Evolutionary conservation across 2,888 invertebrate species (phyloP), one percentile per base, ranked within the genome.

Genomic region (Allophyes oxyacanthae): DNA sequence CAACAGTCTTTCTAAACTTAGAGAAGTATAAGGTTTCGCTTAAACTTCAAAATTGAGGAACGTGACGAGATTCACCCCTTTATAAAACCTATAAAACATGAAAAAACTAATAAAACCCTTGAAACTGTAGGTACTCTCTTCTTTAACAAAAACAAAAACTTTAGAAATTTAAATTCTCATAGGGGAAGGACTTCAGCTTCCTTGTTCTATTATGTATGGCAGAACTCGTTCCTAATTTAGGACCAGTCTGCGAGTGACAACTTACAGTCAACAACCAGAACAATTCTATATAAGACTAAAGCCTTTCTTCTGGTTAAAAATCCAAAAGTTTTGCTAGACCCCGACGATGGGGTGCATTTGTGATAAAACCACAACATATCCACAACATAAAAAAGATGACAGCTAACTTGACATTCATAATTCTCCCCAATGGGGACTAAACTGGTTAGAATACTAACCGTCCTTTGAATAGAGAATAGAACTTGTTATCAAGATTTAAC

Each of bases 1-100:
- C 87, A 89, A 90, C 87, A 89, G 88, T 90, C 88, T 88, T 84
- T 90, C 86, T 87, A 88, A 90, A 87, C 85, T 88, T 85, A 65
- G 46, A 58, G 53, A 44, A 53, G 60, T 82, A 75, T 87, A 83
- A 80, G 83, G 83, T 86, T 86, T 86, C 84, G 48, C 62, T 71
- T 54, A 72, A 75, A 70, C 64, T 70, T 67, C 45, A 42, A 56
- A 73, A 63, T 28, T 44, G 20, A 44, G 43, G 9, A 44, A 56
- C 41, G 46, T 41, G 36, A 41, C 38, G 30, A 42, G 32, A 14
- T 9, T 14, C 15, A 14, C 8, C 1, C 10, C 6, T n/a, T 8
- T 20, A 3, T 10, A 20, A 37, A 20, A 37, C 6, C 11, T 2
- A 0, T 14, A 2, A 8, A 14, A 13, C 13, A 0, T 9, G 0